phyloP scores from a whole-genome alignment of 2,113 vertebrate genomes.

The Sclerurus mexicanus region DNA sequence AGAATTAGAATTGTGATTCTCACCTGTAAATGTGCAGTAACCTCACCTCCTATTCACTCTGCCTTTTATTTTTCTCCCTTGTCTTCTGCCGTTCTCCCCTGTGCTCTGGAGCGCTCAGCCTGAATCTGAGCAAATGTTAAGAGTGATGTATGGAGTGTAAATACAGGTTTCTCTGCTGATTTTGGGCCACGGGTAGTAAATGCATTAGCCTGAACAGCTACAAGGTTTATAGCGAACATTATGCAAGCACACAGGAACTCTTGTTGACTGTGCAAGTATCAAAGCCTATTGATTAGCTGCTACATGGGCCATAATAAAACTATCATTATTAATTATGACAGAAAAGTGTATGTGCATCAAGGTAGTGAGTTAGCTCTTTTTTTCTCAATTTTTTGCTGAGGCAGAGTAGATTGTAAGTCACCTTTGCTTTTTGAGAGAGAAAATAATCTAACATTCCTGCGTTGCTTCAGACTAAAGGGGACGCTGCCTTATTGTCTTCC shows the following conservation, averaged over 20 bases:
- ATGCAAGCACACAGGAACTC: slow-evolving; percentile 32
- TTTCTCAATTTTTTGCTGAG: slow-evolving; percentile 39
- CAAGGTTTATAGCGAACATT: slow-evolving; percentile 41
- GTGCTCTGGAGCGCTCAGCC: not conserved
- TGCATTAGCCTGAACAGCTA: slow-evolving; percentile 53
- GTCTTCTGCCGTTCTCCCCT: not conserved
- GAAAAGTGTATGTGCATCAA: not conserved
- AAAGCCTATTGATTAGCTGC: slow-evolving; percentile 73
- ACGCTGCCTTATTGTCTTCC: slow-evolving; percentile 8
- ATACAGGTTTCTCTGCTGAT: slow-evolving; percentile 58
- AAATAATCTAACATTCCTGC: not conserved
- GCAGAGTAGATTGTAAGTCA: slow-evolving; percentile 14
- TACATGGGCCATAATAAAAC: slow-evolving; percentile 63
- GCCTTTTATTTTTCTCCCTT: not conserved
- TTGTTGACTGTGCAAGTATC: slow-evolving; percentile 59
- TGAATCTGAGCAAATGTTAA: slow-evolving; percentile 57
- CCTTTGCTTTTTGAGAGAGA: slow-evolving; percentile 9
- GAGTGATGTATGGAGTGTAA: slow-evolving; percentile 61
- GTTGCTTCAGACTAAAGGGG: not conserved
- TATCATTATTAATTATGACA: slow-evolving; percentile 63
- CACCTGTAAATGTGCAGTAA: not conserved
- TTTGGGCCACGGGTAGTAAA: slow-evolving; percentile 47
- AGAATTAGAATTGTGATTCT: not conserved
- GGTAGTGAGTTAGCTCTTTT: slow-evolving; percentile 27
- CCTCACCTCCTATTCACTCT: not conserved